phyloP scores from a whole-genome alignment of 2,797 vertebrate genomes.

The Heterohyrax brucei region DNA sequence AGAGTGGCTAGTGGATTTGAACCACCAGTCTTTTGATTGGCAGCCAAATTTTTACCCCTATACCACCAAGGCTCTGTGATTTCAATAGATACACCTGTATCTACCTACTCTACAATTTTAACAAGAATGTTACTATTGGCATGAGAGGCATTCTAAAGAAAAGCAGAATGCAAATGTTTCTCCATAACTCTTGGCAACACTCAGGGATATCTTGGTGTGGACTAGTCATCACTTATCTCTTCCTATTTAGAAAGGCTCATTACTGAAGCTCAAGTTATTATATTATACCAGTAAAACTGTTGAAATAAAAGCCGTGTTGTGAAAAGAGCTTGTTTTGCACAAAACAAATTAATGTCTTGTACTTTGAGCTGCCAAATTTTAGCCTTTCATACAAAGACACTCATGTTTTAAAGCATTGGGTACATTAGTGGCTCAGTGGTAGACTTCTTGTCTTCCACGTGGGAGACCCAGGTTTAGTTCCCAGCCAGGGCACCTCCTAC shows the following conservation, averaged over 20 bases:
- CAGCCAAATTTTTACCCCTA: no score
- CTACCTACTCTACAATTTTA: background rate
- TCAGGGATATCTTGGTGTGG: background rate
- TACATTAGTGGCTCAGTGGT: no score
- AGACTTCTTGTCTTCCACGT: no score
- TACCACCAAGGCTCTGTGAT: no score
- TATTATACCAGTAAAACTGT: background rate
- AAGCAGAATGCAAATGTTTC: background rate
- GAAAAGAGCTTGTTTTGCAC: slow-evolving; percentile 48
- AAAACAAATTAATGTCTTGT: slow-evolving; percentile 58
- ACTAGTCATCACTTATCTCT: background rate
- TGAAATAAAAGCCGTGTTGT: background rate
- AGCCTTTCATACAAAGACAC: slow-evolving; percentile 20
- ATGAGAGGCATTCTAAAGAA: background rate
- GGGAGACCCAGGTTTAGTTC: no score
- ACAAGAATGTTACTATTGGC: background rate
- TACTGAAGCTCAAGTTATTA: background rate
- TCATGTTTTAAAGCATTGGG: background rate
- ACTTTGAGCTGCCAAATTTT: background rate
- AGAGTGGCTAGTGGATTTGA: no score
- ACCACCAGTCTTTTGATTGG: no score
- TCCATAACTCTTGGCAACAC: slow-evolving; percentile 3
- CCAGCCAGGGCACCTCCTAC: no score
- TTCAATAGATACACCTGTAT: background rate
- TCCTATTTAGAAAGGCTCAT: background rate